Evolutionary conservation across 2,797 vertebrate species (phyloP), one percentile per base, ranked within the genome.

Genomic region (Eospalax fontanierii): DNA sequence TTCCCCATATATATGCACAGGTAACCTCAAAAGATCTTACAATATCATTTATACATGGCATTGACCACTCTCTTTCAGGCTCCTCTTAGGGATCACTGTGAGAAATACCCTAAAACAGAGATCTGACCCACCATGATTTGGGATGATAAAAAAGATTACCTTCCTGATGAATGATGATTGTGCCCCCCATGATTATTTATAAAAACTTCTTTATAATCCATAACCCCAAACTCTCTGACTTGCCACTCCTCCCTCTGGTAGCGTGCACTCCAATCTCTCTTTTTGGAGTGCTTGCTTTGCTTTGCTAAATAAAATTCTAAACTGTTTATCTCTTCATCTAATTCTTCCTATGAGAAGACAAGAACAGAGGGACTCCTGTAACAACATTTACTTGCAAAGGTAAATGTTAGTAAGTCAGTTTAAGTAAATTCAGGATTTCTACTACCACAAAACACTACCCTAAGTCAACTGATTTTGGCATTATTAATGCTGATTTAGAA

Each of bases 401-500:
- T 79, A 15, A 94, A 79, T 74, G 66, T 19, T n/a, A 68, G 5
- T 43, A 18, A 61, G 18, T 90, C 61, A 93, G 24, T 66, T 87
- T 91, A 78, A 24, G 38, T 6, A 0, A 22, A 30, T 75, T 9
- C 2, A 43, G 4, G 9, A 85, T 78, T 92, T 70, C 66, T 80
- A 70, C 1, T 54, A 43, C 65, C 2, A 75, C 6, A 59, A 90
- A 83, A 57, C 6, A 16, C 40, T 63, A 70, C 88, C 50, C 38
- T 19, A 86, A 86, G n/a, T 15, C 38, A 89, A 50, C 61, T 14
- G 75, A 33, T n/a, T 68, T 94, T 88, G 65, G 33, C 9, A 87
- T 68, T 85, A 57, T 68, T 68, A 63, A 38, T 33, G 40, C 74
- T 65, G 65, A 75, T 85, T 87, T 82, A 84, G 14, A 88, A 94